Conservation (phyloP, 2,797 vertebrate species). For the Sebastolobus alascanus region DNA sequence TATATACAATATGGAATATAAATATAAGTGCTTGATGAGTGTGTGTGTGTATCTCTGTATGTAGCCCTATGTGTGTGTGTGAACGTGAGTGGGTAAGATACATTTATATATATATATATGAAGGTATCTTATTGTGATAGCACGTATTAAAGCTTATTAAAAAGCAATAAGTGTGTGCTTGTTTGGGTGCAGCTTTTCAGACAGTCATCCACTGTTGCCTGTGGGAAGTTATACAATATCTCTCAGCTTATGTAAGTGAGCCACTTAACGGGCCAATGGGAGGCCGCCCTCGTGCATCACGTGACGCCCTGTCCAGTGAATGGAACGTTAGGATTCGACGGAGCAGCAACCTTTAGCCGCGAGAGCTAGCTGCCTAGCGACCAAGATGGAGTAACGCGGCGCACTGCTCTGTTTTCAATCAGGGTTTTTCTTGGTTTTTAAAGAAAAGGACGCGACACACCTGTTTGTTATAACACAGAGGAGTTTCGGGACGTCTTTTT, state of each 20-base stretch:
- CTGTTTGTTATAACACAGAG: not conserved
- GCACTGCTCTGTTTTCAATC: not conserved
- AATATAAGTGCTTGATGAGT: no score
- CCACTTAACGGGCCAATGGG: conserved; percentile 80
- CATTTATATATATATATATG: not conserved
- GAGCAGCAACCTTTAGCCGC: conserved; percentile 42
- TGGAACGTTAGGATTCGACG: conserved; percentile 27
- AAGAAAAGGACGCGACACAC: not conserved
- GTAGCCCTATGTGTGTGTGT: no score
- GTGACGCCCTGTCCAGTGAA: conserved; percentile 57
- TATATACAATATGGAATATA: no score
- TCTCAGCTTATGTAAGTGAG: conserved; percentile 84
- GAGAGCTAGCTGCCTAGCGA: conserved; percentile 47
- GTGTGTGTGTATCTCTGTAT: no score
- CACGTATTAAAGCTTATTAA: not conserved
- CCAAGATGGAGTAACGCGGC: conserved; percentile 1
- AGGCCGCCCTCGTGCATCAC: conserved; percentile 53
- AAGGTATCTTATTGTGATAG: not conserved
- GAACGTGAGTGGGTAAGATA: no score
- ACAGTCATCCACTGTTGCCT: conserved; percentile 9
- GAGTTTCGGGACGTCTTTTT: not conserved
- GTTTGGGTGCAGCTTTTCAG: not conserved
- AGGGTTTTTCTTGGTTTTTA: fast-evolving
- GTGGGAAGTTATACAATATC: conserved; percentile 83
- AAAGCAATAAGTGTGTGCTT: not conserved